Base-by-base conservation (phyloP, 2,888 invertebrate species). In the Limnephilus auricula region DNA sequence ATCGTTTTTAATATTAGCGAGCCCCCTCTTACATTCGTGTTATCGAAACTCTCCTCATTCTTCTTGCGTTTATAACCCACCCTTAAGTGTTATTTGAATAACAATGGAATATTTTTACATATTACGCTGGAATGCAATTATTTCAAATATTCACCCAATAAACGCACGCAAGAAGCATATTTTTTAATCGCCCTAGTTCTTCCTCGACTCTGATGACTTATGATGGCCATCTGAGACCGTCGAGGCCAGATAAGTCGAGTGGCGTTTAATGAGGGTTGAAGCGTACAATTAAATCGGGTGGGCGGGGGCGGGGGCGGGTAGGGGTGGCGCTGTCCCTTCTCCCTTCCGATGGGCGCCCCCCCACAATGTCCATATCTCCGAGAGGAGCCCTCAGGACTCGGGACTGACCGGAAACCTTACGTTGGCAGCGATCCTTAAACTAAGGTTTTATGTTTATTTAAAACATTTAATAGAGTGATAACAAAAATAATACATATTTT, bases 221-320 rank as follows among this genome's bases (percentile, higher is more conserved):
- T 18, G 82, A 82, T 37, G 34, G 82, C 10, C 9, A 18, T 25
- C 82, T 34, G 82, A 82, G 82, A 37, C 34, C 82, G 0, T 25
- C 32, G 87, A 87, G 89, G 89, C 32, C 79, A 34, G 84, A 31
- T 30, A 78, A 78, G 90, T 65, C 65, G 50, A 50, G 90, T 88
- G 45, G 87, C 78, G 90, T 87, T 89, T 91, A 91, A 91, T 91
- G 90, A 91, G 89, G 91, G 91, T 91, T 90, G 90, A 91, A 90
- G 91, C 65, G 80, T 90, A 91, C 90, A 91, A 91, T 91, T 91
- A 91, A 90, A 91, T 91, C 89, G 91, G 87, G 12, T 30, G 65
- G 50, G 86, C 12, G 84, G 40, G 40, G n/a, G 40, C 84, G 84
- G 34, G 40, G 12, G 40, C 40, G 9, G 85, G 85, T 6, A 50